Evolutionary conservation across 2,797 vertebrate species (phyloP), one percentile per base, ranked within the genome.

Genomic region (Oryzias sinensis): DNA sequence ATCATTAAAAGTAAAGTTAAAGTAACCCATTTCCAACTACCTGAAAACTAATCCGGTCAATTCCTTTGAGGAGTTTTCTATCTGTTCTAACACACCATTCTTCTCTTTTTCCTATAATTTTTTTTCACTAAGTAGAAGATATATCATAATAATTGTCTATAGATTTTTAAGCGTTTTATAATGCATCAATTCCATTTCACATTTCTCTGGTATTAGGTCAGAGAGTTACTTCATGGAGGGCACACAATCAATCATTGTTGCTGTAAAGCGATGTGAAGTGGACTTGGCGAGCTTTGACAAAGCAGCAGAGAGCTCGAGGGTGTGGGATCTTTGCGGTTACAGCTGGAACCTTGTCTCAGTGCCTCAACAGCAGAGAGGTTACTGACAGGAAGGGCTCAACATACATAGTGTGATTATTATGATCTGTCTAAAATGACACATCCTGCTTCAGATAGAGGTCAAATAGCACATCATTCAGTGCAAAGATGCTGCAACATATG

Each of bases 351-450:
- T 74, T 45, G 1, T 57, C 74, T 64, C 59, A 18, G 65, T 5
- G 16, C 43, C 62, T 57, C 43, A 43, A 49, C 53, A 61, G 68
- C 55, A 54, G 47, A 70, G 71, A 68, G 80, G 77, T 76, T 75
- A 70, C 64, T 56, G 70, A 81, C 73, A 72, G 61, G 68, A 75
- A 76, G 77, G 62, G 70, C 14, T 1, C 44, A 63, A 83, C 68
- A 77, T 81, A 67, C 41, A 49, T 48, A 49, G 66, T 55, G 70
- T 78, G 65, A 84, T 73, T 77, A 82, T 79, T 86, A 73, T 74
- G 58, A 62, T 74, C 63, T 73, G 57, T 49, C 53, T 63, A 41
- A 64, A 66, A 73, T 65, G 66, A 62, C 37, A 47, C 49, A 16
- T 47, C 68, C 43, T n/a, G 29, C 59, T 70, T 27, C 42, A 56